phyloP scores from a whole-genome alignment of 2,113 vertebrate genomes.

The Carassius carassius region DNA sequence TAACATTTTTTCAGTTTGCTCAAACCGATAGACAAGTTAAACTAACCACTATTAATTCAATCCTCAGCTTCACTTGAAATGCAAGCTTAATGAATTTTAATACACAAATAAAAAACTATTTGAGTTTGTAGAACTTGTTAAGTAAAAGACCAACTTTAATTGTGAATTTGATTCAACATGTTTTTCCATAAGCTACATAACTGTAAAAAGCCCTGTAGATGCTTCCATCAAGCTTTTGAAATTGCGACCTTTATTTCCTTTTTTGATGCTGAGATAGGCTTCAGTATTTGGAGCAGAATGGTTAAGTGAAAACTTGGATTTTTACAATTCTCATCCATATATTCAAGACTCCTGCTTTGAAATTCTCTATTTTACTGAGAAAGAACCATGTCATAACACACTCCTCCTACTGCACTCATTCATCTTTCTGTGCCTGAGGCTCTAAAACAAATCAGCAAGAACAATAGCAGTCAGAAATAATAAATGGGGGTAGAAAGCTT shows the following conservation, averaged over 20 bases:
- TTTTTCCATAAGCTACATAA: not conserved
- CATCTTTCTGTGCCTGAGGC: constrained; percentile 18
- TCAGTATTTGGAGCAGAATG: not conserved
- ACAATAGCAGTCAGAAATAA: constrained; percentile 42
- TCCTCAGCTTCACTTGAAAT: no score
- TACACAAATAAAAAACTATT: no score
- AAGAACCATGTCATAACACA: constrained; percentile 25
- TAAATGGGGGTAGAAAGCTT: constrained; percentile 27
- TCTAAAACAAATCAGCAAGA: constrained; percentile 36
- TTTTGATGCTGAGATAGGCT: no score
- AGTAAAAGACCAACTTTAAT: not conserved
- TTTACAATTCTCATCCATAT: not conserved
- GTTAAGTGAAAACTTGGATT: not conserved
- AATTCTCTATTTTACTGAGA: not conserved
- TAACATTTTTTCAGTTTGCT: no score
- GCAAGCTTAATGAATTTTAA: no score
- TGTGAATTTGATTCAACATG: not conserved
- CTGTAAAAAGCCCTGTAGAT: not conserved
- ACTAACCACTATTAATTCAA: no score
- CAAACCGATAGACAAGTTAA: no score
- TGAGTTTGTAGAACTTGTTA: no score
- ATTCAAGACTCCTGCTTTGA: not conserved
- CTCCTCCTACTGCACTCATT: not conserved
- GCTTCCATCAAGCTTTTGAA: no score
- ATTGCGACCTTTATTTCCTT: no score